Base-by-base conservation (phyloP, 2,888 invertebrate species). In the Dascillus cervinus region DNA sequence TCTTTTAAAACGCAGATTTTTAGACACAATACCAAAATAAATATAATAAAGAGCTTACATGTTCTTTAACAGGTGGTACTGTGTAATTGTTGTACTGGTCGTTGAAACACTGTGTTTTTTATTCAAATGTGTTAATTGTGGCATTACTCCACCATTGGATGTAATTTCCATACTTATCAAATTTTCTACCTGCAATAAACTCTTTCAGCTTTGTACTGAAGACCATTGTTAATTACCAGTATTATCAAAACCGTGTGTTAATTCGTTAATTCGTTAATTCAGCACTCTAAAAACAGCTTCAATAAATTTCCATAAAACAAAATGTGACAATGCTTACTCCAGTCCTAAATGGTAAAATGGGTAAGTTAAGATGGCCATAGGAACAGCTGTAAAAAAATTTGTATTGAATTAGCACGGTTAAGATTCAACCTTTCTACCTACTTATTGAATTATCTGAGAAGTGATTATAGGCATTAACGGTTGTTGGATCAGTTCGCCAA, bases 101-200 rank as follows among this genome's bases (percentile, higher is more conserved):
- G 9, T 91, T 69, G 55, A 95, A 91, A 58, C 94, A 95, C 40
- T 80, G 67, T 0, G 86, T 80, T 52, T 79, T 77, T 43, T 82
- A 75, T 28, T 80, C 73, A 59, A 88, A 95, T 11, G 78, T 77
- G 8, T 69, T 64, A 25, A 86, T 77, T 0, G 90, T 89, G 22
- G 68, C 66, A 46, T 85, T 81, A 2, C 79, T 78, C 92, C 92
- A 94, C 92, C 92, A 94, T 38, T 86, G 82, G n/a, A 81, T 65
- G 50, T 86, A 69, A 62, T 89, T 89, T 6, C 94, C 94, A 44
- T 77, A 70, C 52, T 81, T 82, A 57, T 94, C 90, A 52, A 82
- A 91, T 53, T 83, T 80, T 26, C 89, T 75, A 8, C 92, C 88
- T 77, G 17, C 8, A 6, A 4, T 6, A 17, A 17, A n/a, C n/a